Evolutionary conservation across 1,140 invertebrate genomes (phyloP).

Genomic region (Psilanteris sp.): DNA sequence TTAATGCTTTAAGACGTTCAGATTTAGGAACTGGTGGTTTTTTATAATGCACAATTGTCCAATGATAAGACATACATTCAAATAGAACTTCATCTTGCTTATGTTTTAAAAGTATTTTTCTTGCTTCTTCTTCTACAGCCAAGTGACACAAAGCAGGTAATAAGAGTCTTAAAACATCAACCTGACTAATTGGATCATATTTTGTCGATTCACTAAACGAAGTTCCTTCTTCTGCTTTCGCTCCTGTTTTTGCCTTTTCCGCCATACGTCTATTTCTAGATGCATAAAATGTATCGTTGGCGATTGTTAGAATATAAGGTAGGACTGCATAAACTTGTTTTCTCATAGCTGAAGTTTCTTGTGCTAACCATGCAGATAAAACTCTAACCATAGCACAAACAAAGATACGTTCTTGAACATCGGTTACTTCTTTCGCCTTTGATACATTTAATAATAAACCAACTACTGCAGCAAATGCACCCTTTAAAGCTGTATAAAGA

Average conservation of each 20-base stretch:
- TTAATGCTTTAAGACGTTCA: conserved; percentile 86
- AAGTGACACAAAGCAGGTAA: conserved; percentile 94
- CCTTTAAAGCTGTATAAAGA: conserved; percentile 93
- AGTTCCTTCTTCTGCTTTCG: conserved; percentile 77
- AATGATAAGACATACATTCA: conserved; percentile 90
- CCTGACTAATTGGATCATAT: conserved; percentile 82
- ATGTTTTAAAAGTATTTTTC: conserved; percentile 88
- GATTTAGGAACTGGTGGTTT: conserved; percentile 88
- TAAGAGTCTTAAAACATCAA: conserved; percentile 89
- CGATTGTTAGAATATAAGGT: conserved; percentile 88
- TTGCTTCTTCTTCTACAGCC: conserved; percentile 91
- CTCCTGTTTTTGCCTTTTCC: conserved; percentile 83
- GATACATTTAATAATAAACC: conserved; percentile 86
- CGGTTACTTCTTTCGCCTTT: conserved; percentile 85
- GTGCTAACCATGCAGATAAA: conserved; percentile 92
- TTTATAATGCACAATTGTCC: conserved; percentile 92
- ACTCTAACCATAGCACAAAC: conserved; percentile 91
- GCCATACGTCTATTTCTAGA: conserved; percentile 82
- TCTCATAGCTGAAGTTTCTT: conserved; percentile 94
- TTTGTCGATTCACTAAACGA: conserved; percentile 69
- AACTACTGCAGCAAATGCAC: conserved; percentile 91
- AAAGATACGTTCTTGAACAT: conserved; percentile 86
- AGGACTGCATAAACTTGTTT: conserved; percentile 89
- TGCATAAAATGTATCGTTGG: conserved; percentile 90
- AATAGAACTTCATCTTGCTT: conserved; percentile 90